Percentiles rank a stretch among this genome's conserved stretches.
These are phyloP conservation scores for Hypsopygia costalis DNA, from an alignment of 2,888 invertebrate species.

Conservation along the genomic window DNA sequence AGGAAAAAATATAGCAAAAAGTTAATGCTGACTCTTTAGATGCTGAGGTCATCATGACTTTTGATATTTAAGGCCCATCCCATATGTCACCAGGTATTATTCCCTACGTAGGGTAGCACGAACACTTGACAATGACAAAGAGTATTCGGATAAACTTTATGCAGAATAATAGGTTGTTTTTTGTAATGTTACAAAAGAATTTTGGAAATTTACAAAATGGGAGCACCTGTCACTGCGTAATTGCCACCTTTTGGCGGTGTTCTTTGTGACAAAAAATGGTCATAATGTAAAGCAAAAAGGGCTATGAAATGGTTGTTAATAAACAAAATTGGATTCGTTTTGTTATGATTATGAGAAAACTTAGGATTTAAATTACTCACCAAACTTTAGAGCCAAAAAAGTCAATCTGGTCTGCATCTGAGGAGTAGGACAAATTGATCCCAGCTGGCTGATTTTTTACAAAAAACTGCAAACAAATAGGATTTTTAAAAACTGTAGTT, in stretches of 20 bases:
- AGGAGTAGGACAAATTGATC: too few species aligned
- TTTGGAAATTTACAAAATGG: conserved; percentile 58
- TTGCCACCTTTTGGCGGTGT: conserved; percentile 76
- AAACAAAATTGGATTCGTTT: conserved; percentile 2
- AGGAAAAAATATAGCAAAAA: conserved; percentile 32
- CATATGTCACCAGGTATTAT: conserved; percentile 73
- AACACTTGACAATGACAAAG: conserved; percentile 72
- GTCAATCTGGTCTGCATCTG: too few species aligned
- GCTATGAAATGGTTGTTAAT: conserved; percentile 13
- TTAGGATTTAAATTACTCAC: too few species aligned
- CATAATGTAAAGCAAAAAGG: conserved; percentile 17
- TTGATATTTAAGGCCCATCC: conserved; percentile 39
- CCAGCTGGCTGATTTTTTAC: too few species aligned
- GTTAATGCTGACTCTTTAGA: conserved; percentile 12
- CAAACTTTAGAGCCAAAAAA: too few species aligned
- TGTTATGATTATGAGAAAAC: too few species aligned
- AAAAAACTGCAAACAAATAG: too few species aligned
- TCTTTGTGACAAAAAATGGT: conserved; percentile 47
- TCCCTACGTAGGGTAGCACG: conserved; percentile 60
- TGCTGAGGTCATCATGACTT: conserved; percentile 66
- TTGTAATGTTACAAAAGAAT: conserved; percentile 51
- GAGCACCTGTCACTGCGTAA: conserved; percentile 71
- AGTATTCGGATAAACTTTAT: conserved; percentile 63
- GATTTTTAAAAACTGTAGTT: too few species aligned
- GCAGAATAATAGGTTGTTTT: conserved; percentile 51